Base-by-base conservation (phyloP, 2,888 invertebrate genomes). In the Ceramica pisi region DNA sequence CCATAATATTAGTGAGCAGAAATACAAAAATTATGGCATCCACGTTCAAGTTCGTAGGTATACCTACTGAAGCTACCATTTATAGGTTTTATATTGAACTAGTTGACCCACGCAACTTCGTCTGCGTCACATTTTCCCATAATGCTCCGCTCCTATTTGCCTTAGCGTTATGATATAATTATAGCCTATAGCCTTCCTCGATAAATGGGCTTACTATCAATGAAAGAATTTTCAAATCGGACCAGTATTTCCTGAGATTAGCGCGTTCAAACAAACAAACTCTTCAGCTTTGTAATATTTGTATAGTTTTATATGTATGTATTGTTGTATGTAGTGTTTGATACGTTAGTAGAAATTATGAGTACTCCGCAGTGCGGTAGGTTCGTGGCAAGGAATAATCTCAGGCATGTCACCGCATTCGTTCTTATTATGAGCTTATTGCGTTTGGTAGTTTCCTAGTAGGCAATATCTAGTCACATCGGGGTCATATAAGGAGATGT, bases 361-460 rank as follows among this genome's bases (percentile, higher is more conserved):
- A 87, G 83, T 85, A 81, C 83, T 84, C 92, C 92, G 93, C 94
- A 94, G 76, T 93, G 94, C 94, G 93, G 93, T 90, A 89, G 81
- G 85, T 90, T 87, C 84, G 84, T 84, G 83, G 88, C 64, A 87
- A 86, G 84, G 88, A 89, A 91, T 93, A 92, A 93, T 93, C 92
- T 92, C 86, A 84, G 86, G 81, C 85, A 87, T 92, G 92, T 91
- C 92, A 90, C 89, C 91, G 86, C 92, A 92, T 93, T 90, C 90
- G 86, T 92, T 91, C 92, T 91, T 89, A 90, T 91, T 90, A 91
- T 86, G 82, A 85, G 87, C 78, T 88, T 90, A 90, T 89, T 89
- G 89, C 87, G 81, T 85, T 75, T 51, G 57, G 72, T 78, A 69
- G 80, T 80, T 78, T 74, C 75, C 79, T 85, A 80, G 76, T 74